Conservation (phyloP, 53 echinoderm and acorn worm genomes). For the Crossaster papposus region DNA sequence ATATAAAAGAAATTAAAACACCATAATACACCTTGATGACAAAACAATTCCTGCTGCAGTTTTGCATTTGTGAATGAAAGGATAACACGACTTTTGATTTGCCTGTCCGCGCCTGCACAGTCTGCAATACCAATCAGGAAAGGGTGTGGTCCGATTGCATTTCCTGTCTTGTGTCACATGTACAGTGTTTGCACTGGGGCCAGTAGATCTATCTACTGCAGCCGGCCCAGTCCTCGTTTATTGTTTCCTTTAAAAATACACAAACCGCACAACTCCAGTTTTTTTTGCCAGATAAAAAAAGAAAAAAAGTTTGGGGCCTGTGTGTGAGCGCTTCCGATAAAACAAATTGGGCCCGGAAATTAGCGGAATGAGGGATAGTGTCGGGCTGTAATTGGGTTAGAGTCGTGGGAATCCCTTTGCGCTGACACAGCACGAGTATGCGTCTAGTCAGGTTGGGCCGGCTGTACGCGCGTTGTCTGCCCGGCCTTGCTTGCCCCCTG, state of each 20-base stretch:
- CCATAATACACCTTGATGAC: not conserved
- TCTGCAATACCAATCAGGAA: slow-evolving; percentile 56
- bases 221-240: not conserved
- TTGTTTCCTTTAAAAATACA: not conserved
- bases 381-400: slow-evolving; percentile 52
- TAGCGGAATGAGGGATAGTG: slow-evolving; percentile 43
- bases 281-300: slow-evolving; percentile 31
- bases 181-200: not conserved
- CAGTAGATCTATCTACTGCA: not conserved
- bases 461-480: not conserved
- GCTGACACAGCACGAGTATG: slow-evolving; percentile 30
- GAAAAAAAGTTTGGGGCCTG: not conserved
- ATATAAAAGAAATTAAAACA: no score
- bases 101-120: slow-evolving; percentile 11
- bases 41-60: not conserved
- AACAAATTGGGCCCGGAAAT: slow-evolving; percentile 29
- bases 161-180: slow-evolving; percentile 38
- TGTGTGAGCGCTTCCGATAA: slow-evolving; percentile 21
- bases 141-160: slow-evolving; percentile 51
- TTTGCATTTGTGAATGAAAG: not conserved
- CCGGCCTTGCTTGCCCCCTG: no score
- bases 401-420: slow-evolving; percentile 34
- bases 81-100: slow-evolving; percentile 22
- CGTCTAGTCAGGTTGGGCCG: slow-evolving; percentile 18
- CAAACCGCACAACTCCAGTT: slow-evolving; percentile 5